Evolutionary conservation across 1,140 invertebrate genomes (phyloP), one percentile per base, ranked within the genome.

Genomic region (Sipha flava): DNA sequence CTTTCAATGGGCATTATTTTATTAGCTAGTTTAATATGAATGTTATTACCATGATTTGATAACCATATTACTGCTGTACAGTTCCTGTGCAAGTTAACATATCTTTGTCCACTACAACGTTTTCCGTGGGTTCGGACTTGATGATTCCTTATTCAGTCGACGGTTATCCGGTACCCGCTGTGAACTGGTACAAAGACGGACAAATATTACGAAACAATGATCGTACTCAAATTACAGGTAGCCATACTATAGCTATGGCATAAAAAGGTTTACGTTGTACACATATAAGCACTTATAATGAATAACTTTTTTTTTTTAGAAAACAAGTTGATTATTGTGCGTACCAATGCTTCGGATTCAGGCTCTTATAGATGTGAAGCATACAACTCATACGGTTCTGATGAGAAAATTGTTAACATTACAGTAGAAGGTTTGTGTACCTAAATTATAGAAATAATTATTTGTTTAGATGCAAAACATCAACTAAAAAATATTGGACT

Each of bases 281-380:
- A n/a, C n/a, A n/a, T n/a, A n/a, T n/a, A n/a, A n/a, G n/a, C n/a
- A n/a, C n/a, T n/a, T n/a, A n/a, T n/a, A n/a, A n/a, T n/a, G n/a
- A n/a, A n/a, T n/a, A n/a, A 47, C 31, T 40, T 40, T 26, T 2
- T 57, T 34, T 80, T 85, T 84, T 23, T 85, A 90, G 91, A 91
- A 79, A 88, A 90, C 34, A 87, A 90, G 3, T 85, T 96, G 80
- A 87, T 89, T 0, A 90, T 96, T 72, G 84, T 85, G 12, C 86
- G 89, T 79, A 88, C 91, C 5, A 89, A 87, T 21, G 83, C 86
- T 23, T 88, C 87, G 29, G 94, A 96, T 84, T 89, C 91, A 21
- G 94, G 94, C 23, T 86, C 85, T 70, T 97, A 97, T 84, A 88
- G 88, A 52, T 96, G 94, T 84, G 89, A 91, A 82, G 95, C 93